Evolutionary conservation across 2,797 vertebrate genomes (phyloP).

Genomic region (Bradypus variegatus): DNA sequence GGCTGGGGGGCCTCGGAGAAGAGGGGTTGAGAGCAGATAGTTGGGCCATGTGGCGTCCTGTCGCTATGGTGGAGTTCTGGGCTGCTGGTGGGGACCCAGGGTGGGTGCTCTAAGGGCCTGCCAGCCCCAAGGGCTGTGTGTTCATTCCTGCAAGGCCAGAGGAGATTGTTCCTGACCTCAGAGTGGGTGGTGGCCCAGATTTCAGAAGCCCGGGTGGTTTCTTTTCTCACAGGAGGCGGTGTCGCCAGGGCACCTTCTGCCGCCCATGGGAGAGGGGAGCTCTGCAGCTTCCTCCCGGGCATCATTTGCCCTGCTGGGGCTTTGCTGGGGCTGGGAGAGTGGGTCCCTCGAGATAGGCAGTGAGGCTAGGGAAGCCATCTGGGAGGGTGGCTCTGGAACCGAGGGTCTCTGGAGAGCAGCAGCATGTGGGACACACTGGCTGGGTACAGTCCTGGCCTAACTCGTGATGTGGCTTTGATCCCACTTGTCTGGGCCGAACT

Average conservation of each 20-base stretch:
- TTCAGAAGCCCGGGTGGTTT: neutral
- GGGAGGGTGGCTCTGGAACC: neutral
- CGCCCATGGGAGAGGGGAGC: too few relatives aligned
- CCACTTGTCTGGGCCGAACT: too few relatives aligned
- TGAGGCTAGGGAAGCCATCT: neutral
- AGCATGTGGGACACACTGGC: fast-evolving
- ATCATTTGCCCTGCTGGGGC: too few relatives aligned
- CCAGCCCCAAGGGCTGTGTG: neutral
- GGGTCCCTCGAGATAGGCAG: neutral
- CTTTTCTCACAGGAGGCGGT: neutral
- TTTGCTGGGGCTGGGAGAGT: neutral
- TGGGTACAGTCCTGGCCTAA: neutral
- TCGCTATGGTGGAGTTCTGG: neutral
- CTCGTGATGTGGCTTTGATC: neutral
- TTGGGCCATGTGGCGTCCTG: neutral
- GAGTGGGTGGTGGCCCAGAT: neutral
- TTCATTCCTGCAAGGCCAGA: neutral
- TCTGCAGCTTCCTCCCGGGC: neutral
- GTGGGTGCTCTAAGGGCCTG: too few relatives aligned
- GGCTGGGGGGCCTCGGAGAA: too few relatives aligned
- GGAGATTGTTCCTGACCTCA: neutral
- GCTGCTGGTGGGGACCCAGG: neutral
- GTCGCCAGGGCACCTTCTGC: neutral
- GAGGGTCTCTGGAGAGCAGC: neutral
- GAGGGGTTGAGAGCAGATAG: too few relatives aligned